These are phyloP conservation scores for Spongilla lacustris DNA, from an alignment of 37 sponge, comb jelly and placozoan species.

Conservation along the genomic window DNA sequence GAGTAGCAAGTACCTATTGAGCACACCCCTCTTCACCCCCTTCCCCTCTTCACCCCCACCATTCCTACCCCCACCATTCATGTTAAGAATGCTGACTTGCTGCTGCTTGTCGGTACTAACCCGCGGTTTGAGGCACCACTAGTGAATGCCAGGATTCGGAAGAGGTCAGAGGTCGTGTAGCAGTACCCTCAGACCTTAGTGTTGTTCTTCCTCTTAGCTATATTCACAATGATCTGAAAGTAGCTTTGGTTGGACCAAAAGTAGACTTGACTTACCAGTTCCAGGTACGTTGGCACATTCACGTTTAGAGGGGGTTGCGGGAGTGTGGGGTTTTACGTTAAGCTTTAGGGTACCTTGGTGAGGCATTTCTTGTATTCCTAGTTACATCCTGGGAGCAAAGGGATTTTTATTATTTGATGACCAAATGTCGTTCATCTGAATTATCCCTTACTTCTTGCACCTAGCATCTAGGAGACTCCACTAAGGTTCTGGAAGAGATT, in stretches of 20 bases:
- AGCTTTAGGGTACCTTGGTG: no score
- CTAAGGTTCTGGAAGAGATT: constrained; percentile 67
- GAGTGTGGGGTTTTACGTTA: no score
- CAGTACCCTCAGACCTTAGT: not conserved
- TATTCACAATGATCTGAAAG: constrained; percentile 83
- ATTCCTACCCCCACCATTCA: no score
- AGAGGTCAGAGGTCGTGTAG: constrained; percentile 58
- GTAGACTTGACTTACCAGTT: constrained; percentile 87
- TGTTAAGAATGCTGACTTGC: constrained; percentile 85
- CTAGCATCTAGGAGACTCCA: constrained; percentile 81
- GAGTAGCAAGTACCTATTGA: no score
- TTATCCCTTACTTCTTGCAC: not conserved
- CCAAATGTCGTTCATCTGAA: not conserved
- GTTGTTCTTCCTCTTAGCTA: constrained; percentile 40
- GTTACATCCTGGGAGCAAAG: not conserved
- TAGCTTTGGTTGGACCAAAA: constrained; percentile 78
- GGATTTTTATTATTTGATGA: not conserved
- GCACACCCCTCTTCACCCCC: not conserved
- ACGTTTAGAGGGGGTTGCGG: no score
- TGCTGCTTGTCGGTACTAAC: constrained; percentile 94
- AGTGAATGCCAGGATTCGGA: constrained; percentile 90
- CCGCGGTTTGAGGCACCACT: constrained; percentile 95
- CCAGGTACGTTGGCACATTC: constrained; percentile 51
- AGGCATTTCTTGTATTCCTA: not conserved
- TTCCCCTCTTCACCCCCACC: not conserved